phyloP scores from a whole-genome alignment of 92 coral and sea anemone species.

The Porites lobata region DNA sequence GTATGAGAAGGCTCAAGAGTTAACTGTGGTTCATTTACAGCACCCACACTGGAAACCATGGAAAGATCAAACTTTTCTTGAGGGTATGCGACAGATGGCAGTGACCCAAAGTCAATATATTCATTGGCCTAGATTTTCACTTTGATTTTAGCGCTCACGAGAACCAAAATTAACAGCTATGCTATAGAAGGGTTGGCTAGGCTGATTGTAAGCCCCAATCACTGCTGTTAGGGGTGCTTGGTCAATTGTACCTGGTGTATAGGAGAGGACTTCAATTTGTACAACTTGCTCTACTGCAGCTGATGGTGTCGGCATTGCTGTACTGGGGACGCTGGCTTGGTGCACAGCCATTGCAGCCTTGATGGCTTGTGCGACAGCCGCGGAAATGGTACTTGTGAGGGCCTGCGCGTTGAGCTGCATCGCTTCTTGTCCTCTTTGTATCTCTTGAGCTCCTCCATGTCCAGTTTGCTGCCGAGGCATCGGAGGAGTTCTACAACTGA shows the following conservation, averaged over 20 bases:
- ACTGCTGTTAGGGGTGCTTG: not conserved
- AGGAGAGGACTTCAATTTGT: not conserved
- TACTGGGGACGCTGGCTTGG: too few relatives aligned
- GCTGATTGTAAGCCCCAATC: not conserved
- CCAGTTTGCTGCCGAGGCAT: not conserved
- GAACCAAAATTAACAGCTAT: conserved; percentile 12
- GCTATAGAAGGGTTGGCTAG: conserved; percentile 19
- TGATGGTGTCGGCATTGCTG: not conserved
- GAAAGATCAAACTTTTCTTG: conserved; percentile 24
- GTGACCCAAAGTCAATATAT: conserved; percentile 27
- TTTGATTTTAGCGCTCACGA: conserved; percentile 38
- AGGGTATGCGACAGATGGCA: not conserved
- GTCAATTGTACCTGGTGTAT: not conserved
- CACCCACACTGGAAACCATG: conserved; percentile 14
- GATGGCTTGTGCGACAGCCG: not conserved
- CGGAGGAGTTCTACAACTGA: not conserved
- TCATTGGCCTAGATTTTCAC: too few relatives aligned
- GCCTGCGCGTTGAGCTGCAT: conserved; percentile 3
- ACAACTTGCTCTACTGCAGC: not conserved
- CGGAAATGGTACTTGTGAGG: not conserved
- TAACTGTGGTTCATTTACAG: conserved; percentile 7
- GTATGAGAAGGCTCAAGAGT: conserved; percentile 35
- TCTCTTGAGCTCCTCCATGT: too few relatives aligned
- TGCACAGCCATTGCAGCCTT: not conserved
- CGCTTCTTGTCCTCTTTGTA: not conserved